Conservation (phyloP, 2,888 invertebrate genomes). For the Sarcophaga variegata region DNA sequence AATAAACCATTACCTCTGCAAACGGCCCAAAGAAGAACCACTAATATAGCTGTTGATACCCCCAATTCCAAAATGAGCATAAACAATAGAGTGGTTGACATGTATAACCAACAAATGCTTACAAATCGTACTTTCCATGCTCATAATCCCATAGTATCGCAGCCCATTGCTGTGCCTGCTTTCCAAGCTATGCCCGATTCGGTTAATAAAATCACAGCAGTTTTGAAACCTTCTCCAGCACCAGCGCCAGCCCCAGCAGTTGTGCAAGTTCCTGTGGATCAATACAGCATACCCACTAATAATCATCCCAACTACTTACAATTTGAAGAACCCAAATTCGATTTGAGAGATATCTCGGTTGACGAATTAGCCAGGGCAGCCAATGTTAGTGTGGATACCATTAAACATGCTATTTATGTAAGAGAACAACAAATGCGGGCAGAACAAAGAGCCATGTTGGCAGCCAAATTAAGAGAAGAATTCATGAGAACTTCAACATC, state of each 20-base stretch:
- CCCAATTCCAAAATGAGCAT: constrained; percentile 76
- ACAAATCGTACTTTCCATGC: constrained; percentile 78
- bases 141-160: constrained; percentile 75
- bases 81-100: constrained; percentile 76
- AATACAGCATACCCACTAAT: constrained; percentile 20
- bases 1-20: constrained; percentile 81
- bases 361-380: constrained; percentile 86
- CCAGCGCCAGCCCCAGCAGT: not conserved
- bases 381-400: constrained; percentile 90
- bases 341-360: constrained; percentile 80
- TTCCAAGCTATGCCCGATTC: constrained; percentile 84
- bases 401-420: constrained; percentile 88
- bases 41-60: constrained; percentile 75
- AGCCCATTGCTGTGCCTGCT: constrained; percentile 81
- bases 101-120: constrained; percentile 74
- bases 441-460: constrained; percentile 82
- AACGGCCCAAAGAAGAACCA: constrained; percentile 75
- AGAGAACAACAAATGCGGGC: constrained; percentile 87
- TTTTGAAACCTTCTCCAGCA: constrained; percentile 34
- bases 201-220: constrained; percentile 77
- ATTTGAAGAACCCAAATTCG: constrained; percentile 79
- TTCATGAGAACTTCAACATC: constrained; percentile 83
- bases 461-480: constrained; percentile 76
- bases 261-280: not conserved
- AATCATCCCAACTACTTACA: constrained; percentile 78